Conservation (phyloP, 2,113 vertebrate species). For the Prolemur simus region DNA sequence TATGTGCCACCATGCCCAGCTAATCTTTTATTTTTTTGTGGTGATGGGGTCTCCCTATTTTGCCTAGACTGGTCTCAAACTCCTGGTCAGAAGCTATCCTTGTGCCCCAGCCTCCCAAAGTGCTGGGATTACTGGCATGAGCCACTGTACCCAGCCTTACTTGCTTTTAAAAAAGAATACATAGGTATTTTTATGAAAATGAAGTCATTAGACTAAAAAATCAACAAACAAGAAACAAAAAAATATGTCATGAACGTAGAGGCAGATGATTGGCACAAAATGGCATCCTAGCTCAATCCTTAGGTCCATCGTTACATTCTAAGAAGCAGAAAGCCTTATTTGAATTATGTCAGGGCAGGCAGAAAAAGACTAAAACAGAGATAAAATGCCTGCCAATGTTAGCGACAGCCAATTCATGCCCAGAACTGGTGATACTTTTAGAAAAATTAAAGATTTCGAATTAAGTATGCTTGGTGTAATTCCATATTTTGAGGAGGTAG, state of each 20-base stretch:
- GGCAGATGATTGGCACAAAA: background rate
- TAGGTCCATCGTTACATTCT: background rate
- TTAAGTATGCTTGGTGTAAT: background rate
- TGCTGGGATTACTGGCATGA: no score
- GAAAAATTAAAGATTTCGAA: constrained; percentile 3
- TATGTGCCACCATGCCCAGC: no score
- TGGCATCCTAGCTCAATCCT: background rate
- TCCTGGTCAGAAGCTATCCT: no score
- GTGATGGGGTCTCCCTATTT: no score
- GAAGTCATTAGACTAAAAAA: background rate
- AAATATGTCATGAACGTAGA: background rate
- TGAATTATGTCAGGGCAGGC: background rate
- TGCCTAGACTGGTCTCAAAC: no score
- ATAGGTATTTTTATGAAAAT: background rate
- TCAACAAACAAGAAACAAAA: background rate
- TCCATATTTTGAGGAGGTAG: background rate
- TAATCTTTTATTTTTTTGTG: no score
- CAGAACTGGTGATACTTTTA: background rate
- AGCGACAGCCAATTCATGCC: background rate
- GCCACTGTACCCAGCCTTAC: no score
- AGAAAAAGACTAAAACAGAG: background rate
- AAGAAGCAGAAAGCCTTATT: background rate
- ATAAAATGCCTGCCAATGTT: background rate
- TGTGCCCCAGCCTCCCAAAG: no score
- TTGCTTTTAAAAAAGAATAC: background rate